Conservation (phyloP, 2,113 vertebrate genomes). For the Hiodon tergisus region DNA sequence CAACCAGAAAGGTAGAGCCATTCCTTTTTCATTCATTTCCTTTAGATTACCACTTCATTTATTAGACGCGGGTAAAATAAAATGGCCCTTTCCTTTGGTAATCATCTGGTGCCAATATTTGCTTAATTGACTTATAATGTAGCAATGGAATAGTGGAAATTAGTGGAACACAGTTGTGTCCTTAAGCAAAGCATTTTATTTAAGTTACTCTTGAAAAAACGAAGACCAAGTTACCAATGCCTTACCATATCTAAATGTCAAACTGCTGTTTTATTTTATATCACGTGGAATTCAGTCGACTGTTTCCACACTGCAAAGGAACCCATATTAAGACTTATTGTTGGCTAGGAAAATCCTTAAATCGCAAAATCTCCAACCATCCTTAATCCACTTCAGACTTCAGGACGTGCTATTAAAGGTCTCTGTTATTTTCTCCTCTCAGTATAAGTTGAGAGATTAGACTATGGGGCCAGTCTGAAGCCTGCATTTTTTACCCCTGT, state of each 20-base stretch:
- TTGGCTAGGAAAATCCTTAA: conserved; percentile 15
- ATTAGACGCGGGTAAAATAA: no score
- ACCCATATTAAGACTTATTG: conserved; percentile 1
- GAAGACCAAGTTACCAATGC: no score
- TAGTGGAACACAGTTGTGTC: no score
- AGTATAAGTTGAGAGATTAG: conserved; percentile 4
- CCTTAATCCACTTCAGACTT: conserved; percentile 18
- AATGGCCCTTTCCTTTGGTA: no score
- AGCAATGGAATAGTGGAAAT: no score
- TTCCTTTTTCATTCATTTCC: no score
- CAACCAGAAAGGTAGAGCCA: no score
- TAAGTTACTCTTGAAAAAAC: no score
- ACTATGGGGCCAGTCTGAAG: neutral
- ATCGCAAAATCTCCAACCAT: conserved; percentile 19
- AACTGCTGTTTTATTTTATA: neutral
- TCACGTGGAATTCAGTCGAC: neutral
- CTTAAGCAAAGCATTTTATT: no score
- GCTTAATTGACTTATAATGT: no score
- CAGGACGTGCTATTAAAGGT: conserved; percentile 7
- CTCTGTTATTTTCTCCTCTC: neutral
- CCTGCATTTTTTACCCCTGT: neutral
- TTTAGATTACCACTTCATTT: no score
- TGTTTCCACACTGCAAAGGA: neutral
- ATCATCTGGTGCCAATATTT: no score
- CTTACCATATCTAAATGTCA: neutral